A percentile compares a stretch with the other conserved stretches of the same genome.
These are phyloP conservation scores for Chelonoidis abingdonii DNA, from an alignment of 2,113 vertebrate species.

Conservation along the genomic window DNA sequence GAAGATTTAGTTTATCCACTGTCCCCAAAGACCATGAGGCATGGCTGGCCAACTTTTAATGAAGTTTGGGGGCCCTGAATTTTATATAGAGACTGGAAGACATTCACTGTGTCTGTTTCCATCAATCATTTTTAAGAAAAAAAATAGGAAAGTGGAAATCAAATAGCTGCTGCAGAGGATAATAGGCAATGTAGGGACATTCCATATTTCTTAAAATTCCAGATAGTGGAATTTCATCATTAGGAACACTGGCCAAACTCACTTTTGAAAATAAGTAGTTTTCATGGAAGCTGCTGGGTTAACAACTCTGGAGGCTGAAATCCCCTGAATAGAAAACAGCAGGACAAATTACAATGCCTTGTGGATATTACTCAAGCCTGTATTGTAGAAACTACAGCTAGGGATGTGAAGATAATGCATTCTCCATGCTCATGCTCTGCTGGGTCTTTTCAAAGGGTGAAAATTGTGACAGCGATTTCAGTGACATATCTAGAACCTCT, in stretches of 20 bases:
- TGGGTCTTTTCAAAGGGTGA: neutral
- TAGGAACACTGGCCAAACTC: conserved; percentile 49
- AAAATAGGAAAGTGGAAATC: conserved; percentile 28
- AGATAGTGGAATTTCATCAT: conserved; percentile 47
- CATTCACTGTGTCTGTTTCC: neutral
- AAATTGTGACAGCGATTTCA: neutral
- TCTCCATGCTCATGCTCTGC: neutral
- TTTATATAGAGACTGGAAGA: neutral
- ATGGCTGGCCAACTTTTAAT: fast-evolving
- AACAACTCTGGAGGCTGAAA: conserved; percentile 21
- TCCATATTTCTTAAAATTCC: conserved; percentile 21
- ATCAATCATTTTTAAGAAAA: neutral
- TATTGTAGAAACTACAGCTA: neutral
- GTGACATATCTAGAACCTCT: neutral
- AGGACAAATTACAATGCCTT: neutral
- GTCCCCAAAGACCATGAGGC: neutral
- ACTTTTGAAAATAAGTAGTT: conserved; percentile 52
- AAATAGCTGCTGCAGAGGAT: conserved; percentile 44
- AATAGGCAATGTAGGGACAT: neutral
- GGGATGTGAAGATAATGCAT: neutral
- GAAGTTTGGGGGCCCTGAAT: neutral
- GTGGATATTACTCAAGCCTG: neutral
- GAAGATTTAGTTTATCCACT: fast-evolving
- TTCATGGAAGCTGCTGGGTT: conserved; percentile 57
- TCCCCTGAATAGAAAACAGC: neutral